Percentiles rank a stretch among this genome's conserved stretches.
phyloP scores from a whole-genome alignment of 1,140 invertebrate genomes.

The Colletes gigas region DNA sequence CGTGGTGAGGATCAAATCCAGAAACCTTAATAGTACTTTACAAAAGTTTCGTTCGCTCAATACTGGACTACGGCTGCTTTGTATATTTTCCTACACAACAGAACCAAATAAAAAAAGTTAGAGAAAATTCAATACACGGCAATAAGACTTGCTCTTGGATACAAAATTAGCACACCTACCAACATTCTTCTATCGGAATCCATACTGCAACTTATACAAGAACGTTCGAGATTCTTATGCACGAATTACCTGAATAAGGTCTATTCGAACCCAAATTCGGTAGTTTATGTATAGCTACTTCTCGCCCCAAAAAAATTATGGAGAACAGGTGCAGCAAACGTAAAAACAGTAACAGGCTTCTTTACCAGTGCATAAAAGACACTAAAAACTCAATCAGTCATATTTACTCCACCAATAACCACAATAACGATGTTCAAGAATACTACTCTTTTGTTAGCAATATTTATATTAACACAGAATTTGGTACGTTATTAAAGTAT shows the following conservation, averaged over 20 bases:
- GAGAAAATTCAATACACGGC: not conserved
- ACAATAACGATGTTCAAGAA: too few species aligned
- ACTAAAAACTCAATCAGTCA: too few species aligned
- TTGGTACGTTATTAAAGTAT: too few species aligned
- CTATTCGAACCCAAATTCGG: not conserved
- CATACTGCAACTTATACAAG: not conserved
- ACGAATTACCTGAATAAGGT: not conserved
- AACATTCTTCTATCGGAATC: not conserved
- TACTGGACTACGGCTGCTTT: not conserved
- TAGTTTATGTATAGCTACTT: too few species aligned
- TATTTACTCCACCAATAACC: too few species aligned
- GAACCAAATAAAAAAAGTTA: not conserved
- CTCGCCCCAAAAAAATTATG: too few species aligned
- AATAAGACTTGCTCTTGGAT: not conserved
- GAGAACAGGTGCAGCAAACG: too few species aligned
- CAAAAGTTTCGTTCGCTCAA: not conserved
- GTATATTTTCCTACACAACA: not conserved
- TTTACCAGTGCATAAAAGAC: too few species aligned
- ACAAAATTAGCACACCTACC: not conserved
- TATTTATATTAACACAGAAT: too few species aligned
- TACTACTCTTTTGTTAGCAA: too few species aligned
- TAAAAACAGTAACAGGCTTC: too few species aligned
- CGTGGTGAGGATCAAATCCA: not conserved
- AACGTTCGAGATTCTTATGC: not conserved
- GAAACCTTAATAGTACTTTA: not conserved